Base-by-base conservation (phyloP, 2,113 vertebrate genomes). In the Halichoeres trimaculatus region DNA sequence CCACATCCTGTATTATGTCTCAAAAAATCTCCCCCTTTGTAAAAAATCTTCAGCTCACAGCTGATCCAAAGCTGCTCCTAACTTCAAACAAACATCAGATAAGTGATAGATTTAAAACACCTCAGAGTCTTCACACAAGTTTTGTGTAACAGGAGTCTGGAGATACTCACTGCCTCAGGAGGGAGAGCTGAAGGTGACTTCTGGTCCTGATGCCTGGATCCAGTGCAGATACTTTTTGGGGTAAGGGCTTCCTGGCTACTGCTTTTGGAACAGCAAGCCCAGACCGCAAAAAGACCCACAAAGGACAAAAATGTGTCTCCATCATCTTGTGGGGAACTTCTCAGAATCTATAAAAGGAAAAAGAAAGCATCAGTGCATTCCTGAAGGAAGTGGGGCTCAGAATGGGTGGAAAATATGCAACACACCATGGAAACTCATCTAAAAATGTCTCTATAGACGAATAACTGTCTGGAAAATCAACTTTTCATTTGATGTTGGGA, bases 201-300 rank as follows among this genome's bases (percentile, higher is more conserved):
- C 19, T n/a, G 66, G 12, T 52, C 83, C 59, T 14, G 92, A 85
- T 83, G 93, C 88, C 67, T 59, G 84, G 70, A 68, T 93, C 96
- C 94, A 92, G 86, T 91, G 96, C 95, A 92, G 95, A 98, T 98
- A 95, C 97, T 98, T 98, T 98, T 98, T 98, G 97, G 97, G 97
- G 97, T 98, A 98, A 98, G 97, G 97, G 97, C 97, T 98, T 98
- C 97, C 97, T 98, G 97, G 95, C 91, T 96, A 94, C 89, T 92
- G 88, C 88, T 84, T 93, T 90, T 94, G 93, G 93, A 96, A 97
- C 96, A 97, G 96, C 96, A 97, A 97, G 96, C 96, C 96, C 96
- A 97, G 96, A 97, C 96, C 96, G 96, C 96, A 97, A 97, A 97
- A 97, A 97, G 96, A 96, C 91, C 95, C 93, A 86, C 94, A 95